Evolutionary conservation across 2,888 invertebrate species (phyloP).

Genomic region (Anarsia innoxiella): DNA sequence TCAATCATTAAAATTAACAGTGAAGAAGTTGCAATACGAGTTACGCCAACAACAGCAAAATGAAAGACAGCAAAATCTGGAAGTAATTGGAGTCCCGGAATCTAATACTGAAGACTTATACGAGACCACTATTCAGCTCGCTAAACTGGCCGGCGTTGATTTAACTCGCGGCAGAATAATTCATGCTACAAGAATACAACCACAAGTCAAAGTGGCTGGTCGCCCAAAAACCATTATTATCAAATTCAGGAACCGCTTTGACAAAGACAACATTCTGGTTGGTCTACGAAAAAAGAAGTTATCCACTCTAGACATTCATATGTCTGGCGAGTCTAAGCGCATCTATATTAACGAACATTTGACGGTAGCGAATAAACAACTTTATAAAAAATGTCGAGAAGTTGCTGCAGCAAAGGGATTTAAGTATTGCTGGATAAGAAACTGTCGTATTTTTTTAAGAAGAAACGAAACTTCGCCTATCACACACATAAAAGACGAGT

Average conservation of each 20-base stretch:
- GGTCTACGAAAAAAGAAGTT: not conserved
- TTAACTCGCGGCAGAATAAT: not conserved
- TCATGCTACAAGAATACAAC: conserved; percentile 1
- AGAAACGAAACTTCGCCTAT: conserved; percentile 3
- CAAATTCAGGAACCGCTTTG: not conserved
- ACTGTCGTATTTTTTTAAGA: conserved; percentile 1
- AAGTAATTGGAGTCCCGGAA: not conserved
- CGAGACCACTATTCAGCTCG: not conserved
- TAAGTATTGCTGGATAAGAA: conserved; percentile 1
- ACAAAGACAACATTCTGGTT: conserved; percentile 1
- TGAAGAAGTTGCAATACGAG: not conserved
- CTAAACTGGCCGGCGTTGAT: not conserved
- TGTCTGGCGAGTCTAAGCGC: not conserved
- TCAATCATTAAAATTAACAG: not conserved
- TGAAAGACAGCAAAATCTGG: not conserved
- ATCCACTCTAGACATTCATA: conserved; percentile 1
- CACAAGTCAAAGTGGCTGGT: not conserved
- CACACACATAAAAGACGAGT: conserved; percentile 1
- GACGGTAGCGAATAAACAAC: not conserved
- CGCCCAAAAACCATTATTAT: not conserved
- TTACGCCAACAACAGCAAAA: not conserved
- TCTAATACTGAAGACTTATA: not conserved
- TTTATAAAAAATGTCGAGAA: not conserved
- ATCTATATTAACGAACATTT: conserved; percentile 1
- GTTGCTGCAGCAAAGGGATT: not conserved